Conservation (phyloP, 2,113 vertebrate species). For the Rhabdomys dilectus region DNA sequence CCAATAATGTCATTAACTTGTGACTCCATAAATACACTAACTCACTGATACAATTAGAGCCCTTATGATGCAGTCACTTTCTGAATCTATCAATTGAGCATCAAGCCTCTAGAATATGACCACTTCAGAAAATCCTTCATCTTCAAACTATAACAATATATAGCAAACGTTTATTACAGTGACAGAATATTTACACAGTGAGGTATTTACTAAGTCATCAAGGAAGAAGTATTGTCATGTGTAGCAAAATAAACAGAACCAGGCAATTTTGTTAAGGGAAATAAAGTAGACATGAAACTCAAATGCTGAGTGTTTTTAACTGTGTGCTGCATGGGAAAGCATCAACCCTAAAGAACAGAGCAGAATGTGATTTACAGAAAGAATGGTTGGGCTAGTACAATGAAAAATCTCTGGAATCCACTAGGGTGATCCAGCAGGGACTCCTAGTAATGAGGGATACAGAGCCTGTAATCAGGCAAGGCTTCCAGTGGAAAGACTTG, state of each 20-base stretch:
- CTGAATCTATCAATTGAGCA: neutral
- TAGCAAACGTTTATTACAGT: neutral
- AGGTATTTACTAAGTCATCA: neutral
- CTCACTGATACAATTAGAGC: neutral
- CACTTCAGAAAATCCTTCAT: neutral
- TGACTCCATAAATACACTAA: neutral
- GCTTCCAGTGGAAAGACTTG: too few species aligned
- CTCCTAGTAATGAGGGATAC: too few species aligned
- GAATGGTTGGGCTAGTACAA: neutral
- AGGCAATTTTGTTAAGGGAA: neutral
- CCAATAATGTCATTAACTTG: neutral
- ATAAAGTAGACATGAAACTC: neutral
- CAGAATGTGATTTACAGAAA: too few species aligned
- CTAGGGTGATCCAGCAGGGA: too few species aligned
- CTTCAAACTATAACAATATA: neutral
- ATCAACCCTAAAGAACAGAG: neutral
- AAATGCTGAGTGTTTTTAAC: neutral
- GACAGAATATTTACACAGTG: neutral
- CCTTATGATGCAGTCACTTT: neutral
- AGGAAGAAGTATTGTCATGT: neutral
- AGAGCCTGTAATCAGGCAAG: too few species aligned
- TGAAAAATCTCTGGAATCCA: too few species aligned
- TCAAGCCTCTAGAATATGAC: neutral
- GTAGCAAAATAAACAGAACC: neutral
- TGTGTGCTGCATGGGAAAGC: too few species aligned